These are phyloP conservation scores for Alligator sinensis DNA, from an alignment of 2,113 vertebrate genomes.

Conservation along the genomic window DNA sequence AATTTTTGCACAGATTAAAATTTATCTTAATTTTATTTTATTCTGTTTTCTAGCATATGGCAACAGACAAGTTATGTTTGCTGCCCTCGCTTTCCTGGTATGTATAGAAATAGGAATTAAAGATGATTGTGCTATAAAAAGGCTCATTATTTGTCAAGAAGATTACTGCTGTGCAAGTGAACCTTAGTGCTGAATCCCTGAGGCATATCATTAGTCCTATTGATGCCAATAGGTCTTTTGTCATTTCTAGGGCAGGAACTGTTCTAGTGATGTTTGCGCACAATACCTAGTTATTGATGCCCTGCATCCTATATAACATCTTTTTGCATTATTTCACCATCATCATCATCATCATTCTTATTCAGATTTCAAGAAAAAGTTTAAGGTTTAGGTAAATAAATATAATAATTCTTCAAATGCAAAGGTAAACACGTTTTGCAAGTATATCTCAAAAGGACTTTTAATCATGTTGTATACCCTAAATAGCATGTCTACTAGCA, in stretches of 20 bases:
- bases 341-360: neutral
- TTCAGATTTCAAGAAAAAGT: neutral
- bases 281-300: neutral
- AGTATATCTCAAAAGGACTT: neutral
- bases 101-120: constrained; percentile 48
- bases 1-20: neutral
- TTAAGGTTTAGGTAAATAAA: neutral
- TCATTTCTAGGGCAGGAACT: neutral
- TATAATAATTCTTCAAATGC: neutral
- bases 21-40: constrained; percentile 41
- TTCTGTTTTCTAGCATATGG: constrained; percentile 80
- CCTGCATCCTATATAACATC: neutral
- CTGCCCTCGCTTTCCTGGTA: constrained; percentile 84
- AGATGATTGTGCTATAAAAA: neutral
- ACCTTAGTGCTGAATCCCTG: neutral
- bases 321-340: too few species aligned
- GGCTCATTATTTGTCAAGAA: neutral
- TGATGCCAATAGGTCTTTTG: neutral
- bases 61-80: constrained; percentile 78
- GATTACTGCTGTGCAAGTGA: neutral
- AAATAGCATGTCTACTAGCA: neutral
- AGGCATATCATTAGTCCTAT: neutral
- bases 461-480: neutral
- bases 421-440: neutral
- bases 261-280: neutral